Evolutionary conservation across 1,140 invertebrate species (phyloP).

Genomic region (Neoseiulus cucumeris): DNA sequence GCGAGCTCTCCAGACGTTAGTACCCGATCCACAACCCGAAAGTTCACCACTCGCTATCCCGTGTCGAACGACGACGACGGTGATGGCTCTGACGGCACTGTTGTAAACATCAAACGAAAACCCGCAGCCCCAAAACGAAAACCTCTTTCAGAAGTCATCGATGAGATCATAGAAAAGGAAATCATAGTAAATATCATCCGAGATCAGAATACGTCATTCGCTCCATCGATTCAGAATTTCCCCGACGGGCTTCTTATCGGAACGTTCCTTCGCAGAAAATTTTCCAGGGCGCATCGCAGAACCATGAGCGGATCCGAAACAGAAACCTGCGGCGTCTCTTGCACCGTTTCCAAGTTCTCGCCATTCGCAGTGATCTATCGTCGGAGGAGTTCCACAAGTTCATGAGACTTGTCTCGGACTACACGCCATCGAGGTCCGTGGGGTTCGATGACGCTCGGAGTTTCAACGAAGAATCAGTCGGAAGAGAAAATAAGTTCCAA

Average conservation of each 20-base stretch:
- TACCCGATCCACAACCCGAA: not conserved
- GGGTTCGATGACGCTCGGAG: not conserved
- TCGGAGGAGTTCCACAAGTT: not conserved
- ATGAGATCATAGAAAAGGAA: not conserved
- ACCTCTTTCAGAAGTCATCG: not conserved
- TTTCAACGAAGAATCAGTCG: too few relatives aligned
- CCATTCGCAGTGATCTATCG: not conserved
- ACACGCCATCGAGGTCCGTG: not conserved
- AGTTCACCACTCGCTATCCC: not conserved
- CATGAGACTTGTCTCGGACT: slow-evolving; percentile 1
- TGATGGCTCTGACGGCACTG: not conserved
- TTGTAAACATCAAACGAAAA: slow-evolving; percentile 6
- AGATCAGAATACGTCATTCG: too few relatives aligned
- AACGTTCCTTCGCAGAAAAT: not conserved
- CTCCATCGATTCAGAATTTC: too few relatives aligned
- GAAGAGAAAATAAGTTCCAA: too few relatives aligned
- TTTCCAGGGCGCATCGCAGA: not conserved
- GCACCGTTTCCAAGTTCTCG: not conserved
- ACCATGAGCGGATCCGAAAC: not conserved
- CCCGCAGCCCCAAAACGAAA: not conserved
- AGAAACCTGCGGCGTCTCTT: not conserved
- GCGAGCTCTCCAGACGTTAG: not conserved
- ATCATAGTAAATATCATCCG: not conserved
- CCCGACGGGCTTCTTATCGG: too few relatives aligned
- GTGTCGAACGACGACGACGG: not conserved